Evolutionary conservation across 2,113 vertebrate species (phyloP).

Genomic region (Amblyornis subalaris): DNA sequence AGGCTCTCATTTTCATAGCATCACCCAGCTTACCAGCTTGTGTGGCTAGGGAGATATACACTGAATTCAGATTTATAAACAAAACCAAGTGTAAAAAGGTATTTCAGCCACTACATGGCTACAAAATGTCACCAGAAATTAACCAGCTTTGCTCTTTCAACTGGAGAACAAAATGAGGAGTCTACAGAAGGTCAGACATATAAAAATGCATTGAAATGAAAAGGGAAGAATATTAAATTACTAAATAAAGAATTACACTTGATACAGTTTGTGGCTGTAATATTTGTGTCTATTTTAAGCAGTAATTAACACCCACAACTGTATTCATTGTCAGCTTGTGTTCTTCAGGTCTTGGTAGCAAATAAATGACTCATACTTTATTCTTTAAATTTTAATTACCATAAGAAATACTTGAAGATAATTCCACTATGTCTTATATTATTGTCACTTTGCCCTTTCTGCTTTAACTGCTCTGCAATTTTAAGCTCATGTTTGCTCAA

Average conservation of each 20-base stretch:
- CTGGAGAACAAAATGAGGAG: slow-evolving; percentile 47
- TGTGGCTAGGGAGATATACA: not conserved
- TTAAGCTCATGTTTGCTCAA: not conserved
- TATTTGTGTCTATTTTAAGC: slow-evolving; percentile 22
- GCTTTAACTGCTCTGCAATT: not conserved
- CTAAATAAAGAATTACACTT: slow-evolving; percentile 46
- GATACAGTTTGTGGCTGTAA: not conserved
- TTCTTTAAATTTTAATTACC: slow-evolving; percentile 2
- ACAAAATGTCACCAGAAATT: slow-evolving; percentile 54
- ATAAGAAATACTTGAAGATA: not conserved
- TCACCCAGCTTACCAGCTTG: not conserved
- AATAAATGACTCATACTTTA: slow-evolving; percentile 19
- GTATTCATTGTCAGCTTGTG: not conserved
- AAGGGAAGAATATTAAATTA: slow-evolving; percentile 48
- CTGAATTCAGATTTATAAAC: slow-evolving; percentile 40
- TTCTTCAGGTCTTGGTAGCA: not conserved
- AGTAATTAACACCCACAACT: slow-evolving; percentile 30
- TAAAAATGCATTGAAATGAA: slow-evolving; percentile 63
- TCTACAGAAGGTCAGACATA: slow-evolving; percentile 63
- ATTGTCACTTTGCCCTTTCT: not conserved
- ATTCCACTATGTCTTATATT: not conserved
- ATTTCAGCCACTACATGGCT: not conserved
- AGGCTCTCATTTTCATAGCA: not conserved
- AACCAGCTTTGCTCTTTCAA: slow-evolving; percentile 50
- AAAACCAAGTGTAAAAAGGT: not conserved